phyloP scores from a whole-genome alignment of 2,797 vertebrate species.

The Perodicticus potto region DNA sequence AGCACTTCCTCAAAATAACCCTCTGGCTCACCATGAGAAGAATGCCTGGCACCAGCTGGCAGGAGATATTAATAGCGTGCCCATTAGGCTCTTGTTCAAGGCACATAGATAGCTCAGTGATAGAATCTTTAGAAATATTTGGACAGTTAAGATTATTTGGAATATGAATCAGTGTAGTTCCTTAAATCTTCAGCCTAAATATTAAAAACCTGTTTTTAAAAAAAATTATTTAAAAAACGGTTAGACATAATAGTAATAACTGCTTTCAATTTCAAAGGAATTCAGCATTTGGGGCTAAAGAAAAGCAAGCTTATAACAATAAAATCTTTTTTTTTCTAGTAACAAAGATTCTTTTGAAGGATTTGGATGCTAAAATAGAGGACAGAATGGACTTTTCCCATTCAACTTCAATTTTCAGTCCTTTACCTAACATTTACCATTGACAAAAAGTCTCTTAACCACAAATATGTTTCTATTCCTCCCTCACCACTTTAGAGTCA shows the following conservation, averaged over 20 bases:
- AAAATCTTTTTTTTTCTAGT: background rate
- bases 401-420: conserved; percentile 49
- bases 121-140: conserved; percentile 84
- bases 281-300: conserved; percentile 32
- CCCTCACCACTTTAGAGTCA: background rate
- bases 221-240: conserved; percentile 53
- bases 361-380: conserved; percentile 44
- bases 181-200: conserved; percentile 63
- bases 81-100: conserved; percentile 84
- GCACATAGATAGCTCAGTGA: conserved; percentile 79
- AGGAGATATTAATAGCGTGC: conserved; percentile 81
- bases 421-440: conserved; percentile 43
- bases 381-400: background rate
- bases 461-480: conserved; percentile 12
- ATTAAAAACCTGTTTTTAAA: conserved; percentile 60
- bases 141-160: conserved; percentile 76
- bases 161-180: conserved; percentile 75
- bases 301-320: conserved; percentile 45
- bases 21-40: conserved; percentile 81
- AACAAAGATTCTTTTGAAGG: conserved; percentile 56
- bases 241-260: conserved; percentile 27
- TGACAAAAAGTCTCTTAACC: background rate
- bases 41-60: conserved; percentile 83
- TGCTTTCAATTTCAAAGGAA: conserved; percentile 45
- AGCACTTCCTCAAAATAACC: conserved; percentile 85